Evolutionary conservation across 2,113 vertebrate genomes (phyloP).

Genomic region (Crypturellus undulatus): DNA sequence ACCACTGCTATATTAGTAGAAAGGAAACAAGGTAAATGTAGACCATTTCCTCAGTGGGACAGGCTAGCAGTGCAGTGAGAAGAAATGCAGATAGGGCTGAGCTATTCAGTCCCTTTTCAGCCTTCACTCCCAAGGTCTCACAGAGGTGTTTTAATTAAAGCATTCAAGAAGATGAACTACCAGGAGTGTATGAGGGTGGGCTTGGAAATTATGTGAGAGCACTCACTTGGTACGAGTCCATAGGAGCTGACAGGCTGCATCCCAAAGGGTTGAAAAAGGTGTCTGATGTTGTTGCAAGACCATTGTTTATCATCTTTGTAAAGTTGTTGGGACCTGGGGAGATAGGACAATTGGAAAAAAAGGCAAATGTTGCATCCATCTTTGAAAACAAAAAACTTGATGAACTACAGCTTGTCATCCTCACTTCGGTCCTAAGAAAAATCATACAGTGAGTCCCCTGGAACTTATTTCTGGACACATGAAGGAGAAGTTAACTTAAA

Average conservation of each 20-base stretch:
- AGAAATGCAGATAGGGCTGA: not conserved
- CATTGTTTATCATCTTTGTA: not conserved
- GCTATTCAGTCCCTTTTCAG: not conserved
- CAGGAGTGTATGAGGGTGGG: accelerated
- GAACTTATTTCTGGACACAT: not conserved
- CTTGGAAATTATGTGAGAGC: not conserved
- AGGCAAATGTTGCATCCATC: not conserved
- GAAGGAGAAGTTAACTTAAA: not conserved
- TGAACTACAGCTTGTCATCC: not conserved
- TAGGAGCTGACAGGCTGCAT: not conserved
- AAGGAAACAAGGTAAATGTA: not conserved
- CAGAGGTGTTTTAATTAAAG: not conserved
- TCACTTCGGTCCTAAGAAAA: not conserved
- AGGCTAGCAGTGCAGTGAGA: not conserved
- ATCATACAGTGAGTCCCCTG: not conserved
- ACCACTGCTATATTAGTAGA: not conserved
- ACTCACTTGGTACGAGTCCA: not conserved
- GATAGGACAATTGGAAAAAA: not conserved
- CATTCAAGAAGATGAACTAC: not conserved
- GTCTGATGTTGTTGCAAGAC: not conserved
- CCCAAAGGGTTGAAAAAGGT: not conserved
- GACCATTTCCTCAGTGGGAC: not conserved
- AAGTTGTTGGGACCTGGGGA: not conserved
- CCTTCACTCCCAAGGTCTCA: not conserved
- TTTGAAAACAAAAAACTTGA: not conserved